These are phyloP conservation scores for Alcis repandata DNA, from an alignment of 2,888 invertebrate genomes.

Conservation along the genomic window DNA sequence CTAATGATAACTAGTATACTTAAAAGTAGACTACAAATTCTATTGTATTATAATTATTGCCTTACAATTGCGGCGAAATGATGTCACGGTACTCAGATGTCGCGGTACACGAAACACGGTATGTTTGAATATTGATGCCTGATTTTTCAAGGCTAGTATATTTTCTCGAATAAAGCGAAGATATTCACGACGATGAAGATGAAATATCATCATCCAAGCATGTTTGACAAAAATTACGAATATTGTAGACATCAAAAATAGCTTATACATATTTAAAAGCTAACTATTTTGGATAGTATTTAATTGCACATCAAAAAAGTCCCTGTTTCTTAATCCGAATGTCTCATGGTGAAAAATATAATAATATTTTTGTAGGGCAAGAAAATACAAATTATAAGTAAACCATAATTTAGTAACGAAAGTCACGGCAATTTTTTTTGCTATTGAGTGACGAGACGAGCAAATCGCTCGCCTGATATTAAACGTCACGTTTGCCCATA, in stretches of 20 bases:
- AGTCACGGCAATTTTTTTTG: too few relatives aligned
- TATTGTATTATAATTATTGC: too few relatives aligned
- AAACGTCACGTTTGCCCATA: too few relatives aligned
- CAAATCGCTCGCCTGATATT: too few relatives aligned
- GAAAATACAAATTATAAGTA: too few relatives aligned
- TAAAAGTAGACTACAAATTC: too few relatives aligned
- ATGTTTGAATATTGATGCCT: neutral
- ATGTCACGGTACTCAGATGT: too few relatives aligned
- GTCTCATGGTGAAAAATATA: neutral
- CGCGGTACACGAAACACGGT: neutral
- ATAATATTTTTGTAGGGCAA: too few relatives aligned
- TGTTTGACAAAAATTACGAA: neutral
- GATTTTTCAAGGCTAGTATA: neutral
- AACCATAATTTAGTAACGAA: too few relatives aligned
- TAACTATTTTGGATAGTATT: neutral
- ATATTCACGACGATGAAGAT: neutral
- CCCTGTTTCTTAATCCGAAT: neutral
- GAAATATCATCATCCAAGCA: neutral
- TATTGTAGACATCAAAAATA: neutral
- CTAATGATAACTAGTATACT: too few relatives aligned
- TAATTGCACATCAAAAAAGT: conserved; percentile 5
- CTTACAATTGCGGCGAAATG: too few relatives aligned
- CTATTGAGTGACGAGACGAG: too few relatives aligned
- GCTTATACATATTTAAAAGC: neutral
- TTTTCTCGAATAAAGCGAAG: neutral